A percentile compares a stretch with the other conserved stretches of the same genome.
Evolutionary conservation across 2,797 vertebrate species (phyloP).

Genomic region (Pangasius djambal): DNA sequence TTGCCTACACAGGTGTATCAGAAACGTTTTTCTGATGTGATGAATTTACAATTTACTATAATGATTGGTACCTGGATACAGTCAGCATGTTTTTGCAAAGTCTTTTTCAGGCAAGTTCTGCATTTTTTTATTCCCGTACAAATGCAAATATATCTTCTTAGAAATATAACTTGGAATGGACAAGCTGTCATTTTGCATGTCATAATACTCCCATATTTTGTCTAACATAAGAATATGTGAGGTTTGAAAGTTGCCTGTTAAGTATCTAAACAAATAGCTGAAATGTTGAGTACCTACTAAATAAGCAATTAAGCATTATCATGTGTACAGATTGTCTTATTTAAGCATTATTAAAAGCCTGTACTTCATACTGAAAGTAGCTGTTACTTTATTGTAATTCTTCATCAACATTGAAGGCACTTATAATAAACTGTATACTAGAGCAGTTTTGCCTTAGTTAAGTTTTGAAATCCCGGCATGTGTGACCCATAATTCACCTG

Average conservation of each 20-base stretch:
- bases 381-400: neutral
- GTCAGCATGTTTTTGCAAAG: conserved; percentile 27
- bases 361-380: neutral
- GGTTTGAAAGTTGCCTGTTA: conserved; percentile 35
- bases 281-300: conserved; percentile 25
- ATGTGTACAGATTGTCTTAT: neutral
- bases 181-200: conserved; percentile 29
- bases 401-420: neutral
- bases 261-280: conserved; percentile 41
- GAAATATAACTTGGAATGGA: conserved; percentile 10
- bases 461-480: neutral
- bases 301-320: conserved; percentile 21
- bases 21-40: neutral
- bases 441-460: neutral
- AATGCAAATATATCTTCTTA: conserved; percentile 9
- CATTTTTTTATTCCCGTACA: neutral
- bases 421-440: neutral
- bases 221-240: conserved; percentile 1
- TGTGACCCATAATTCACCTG: neutral
- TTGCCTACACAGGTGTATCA: conserved; percentile 16
- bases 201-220: conserved; percentile 4
- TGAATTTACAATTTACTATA: conserved; percentile 7
- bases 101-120: neutral
- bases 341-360: neutral
- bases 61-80: conserved; percentile 14